Evolutionary conservation across 1,140 invertebrate genomes (phyloP), one percentile per base, ranked within the genome.

Genomic region (Euglossa dilemma): DNA sequence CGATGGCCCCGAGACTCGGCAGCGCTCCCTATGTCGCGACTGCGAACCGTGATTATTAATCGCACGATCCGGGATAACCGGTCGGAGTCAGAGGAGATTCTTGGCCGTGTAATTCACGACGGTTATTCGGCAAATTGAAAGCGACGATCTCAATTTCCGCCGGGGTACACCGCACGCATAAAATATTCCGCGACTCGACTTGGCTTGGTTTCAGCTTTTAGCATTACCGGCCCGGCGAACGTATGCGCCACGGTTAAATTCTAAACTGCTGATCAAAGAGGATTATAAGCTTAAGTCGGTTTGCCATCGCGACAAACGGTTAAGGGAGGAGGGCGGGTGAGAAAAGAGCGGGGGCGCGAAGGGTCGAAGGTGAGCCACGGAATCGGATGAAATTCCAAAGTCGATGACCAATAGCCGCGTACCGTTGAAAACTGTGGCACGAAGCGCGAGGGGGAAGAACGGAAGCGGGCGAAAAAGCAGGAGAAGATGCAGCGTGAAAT

Each of bases 121-220:
- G 73, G 81, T 84, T 80, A 87, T 87, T 84, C 64, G 81, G 83
- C 78, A 64, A 80, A 83, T 69, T 70, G 70, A 84, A 87, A 76
- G 47, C 36, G 56, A 72, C 67, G 63, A 74, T 83, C 74, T 79
- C 47, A 74, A 83, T 79, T n/a, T 83, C 47, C 43, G 63, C 9
- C 66, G 61, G 61, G 56, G 72, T 16, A 45, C 45, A 79, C 73
- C 85, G n/a, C 77, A 67, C 70, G 66, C 85, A 71, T 87, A 80
- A 87, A 87, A 85, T 87, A 77, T 84, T 73, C 59, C 73, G n/a
- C 57, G 86, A 75, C 63, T 86, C 72, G 59, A 69, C 18, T 73
- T 87, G 85, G 81, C 85, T 56, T 63, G 54, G 67, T 86, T 87
- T 85, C 76, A 87, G 85, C 85, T 84, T 76, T 80, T 61, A 67